Evolutionary conservation across 2,113 vertebrate species (phyloP).

Genomic region (Todiramphus saurophagus): DNA sequence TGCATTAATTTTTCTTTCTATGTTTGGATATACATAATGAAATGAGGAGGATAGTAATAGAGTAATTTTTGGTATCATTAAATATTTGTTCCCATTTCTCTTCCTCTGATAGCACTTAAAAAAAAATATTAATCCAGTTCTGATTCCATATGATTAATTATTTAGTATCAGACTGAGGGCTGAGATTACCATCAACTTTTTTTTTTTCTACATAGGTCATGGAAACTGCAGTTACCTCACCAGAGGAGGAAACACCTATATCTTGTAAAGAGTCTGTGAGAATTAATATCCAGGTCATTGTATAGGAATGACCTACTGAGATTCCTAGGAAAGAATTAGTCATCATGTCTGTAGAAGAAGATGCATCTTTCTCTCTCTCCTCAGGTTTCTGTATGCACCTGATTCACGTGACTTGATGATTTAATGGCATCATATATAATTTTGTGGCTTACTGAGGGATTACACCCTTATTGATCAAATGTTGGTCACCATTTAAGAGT

Average conservation of each 20-base stretch:
- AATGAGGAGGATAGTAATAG: neutral
- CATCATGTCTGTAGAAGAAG: neutral
- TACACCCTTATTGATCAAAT: neutral
- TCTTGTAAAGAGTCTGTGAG: neutral
- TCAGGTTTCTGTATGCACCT: neutral
- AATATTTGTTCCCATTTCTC: neutral
- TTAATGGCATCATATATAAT: neutral
- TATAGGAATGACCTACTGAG: neutral
- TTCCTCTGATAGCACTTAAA: neutral
- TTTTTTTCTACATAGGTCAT: neutral
- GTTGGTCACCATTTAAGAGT: neutral
- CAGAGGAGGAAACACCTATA: neutral
- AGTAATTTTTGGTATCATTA: neutral
- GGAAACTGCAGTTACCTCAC: neutral
- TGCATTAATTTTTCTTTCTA: neutral
- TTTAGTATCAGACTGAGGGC: neutral
- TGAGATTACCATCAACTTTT: fast-evolving
- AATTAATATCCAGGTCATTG: neutral
- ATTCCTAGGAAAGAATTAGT: neutral
- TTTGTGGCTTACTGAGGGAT: neutral
- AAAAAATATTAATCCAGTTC: neutral
- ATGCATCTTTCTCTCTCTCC: neutral
- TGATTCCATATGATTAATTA: neutral
- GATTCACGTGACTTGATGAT: neutral
- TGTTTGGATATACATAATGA: neutral